Base-by-base conservation (phyloP, 1,140 invertebrate genomes). In the Cataglyphis hispanica region DNA sequence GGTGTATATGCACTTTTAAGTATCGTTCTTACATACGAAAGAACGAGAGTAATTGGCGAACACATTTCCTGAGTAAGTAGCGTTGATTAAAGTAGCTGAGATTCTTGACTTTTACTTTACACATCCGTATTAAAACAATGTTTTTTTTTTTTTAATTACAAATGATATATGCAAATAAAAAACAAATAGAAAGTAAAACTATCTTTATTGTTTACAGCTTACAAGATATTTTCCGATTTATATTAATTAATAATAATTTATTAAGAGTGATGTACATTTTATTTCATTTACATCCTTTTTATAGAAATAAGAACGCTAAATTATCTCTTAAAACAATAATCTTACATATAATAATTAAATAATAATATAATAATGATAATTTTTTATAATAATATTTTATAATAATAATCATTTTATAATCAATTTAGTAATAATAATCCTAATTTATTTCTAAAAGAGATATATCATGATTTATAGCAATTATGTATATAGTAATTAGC, bases 1-100 rank as follows among this genome's bases (percentile, higher is more conserved):
- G 92, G 92, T 91, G 91, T 93, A 91, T 93, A 91, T 89, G 89
- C 85, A 69, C 74, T 50, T 86, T 87, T 80, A 86, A 87, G 56
- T 69, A 75, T 72, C 88, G 63, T 86, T 84, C 69, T 89, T 84
- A 89, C 84, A 53, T 56, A 53, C 46, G 61, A 80, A 88, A 86
- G 58, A 76, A 61, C 37, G 22, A 10, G 16, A 61, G 22, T 58
- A 25, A 61, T 63, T 76, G 25, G 4, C 50, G 6, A 31, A n/a
- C 50, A n/a, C 50, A 72, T 46, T 69, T 69, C 25, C 67, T 56
- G 31, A n/a, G 27, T 50, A 72, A 19, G n/a, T 1, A 19, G 34
- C 27, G 5, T 72, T 27, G 27, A 72, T 72, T 72, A 34, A 16
- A 31, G 69, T 53, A 72, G 10, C 27, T 72, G 56, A n/a, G 53